phyloP scores from a whole-genome alignment of 2,888 invertebrate genomes.

The Agrilus biguttatus region DNA sequence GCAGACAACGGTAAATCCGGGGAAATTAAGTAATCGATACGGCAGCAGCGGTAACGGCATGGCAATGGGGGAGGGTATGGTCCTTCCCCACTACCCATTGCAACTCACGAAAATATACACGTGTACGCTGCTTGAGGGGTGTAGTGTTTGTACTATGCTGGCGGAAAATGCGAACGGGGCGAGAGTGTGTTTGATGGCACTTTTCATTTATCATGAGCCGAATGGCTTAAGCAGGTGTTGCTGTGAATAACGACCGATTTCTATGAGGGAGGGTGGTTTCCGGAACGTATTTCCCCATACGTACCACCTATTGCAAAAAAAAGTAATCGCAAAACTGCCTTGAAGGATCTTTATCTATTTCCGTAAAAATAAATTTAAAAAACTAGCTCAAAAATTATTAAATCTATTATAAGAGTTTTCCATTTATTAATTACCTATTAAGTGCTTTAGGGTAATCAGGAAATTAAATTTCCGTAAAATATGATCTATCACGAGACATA shows the following conservation, averaged over 20 bases:
- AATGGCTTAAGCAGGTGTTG: slow-evolving; percentile 10
- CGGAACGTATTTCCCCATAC: neutral
- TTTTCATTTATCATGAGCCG: slow-evolving; percentile 12
- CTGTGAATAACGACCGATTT: slow-evolving; percentile 13
- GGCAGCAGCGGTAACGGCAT: too few species aligned
- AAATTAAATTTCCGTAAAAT: too few species aligned
- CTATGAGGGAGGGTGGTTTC: slow-evolving; percentile 5
- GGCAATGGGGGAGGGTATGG: too few species aligned
- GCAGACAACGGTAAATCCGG: too few species aligned
- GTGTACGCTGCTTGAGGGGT: slow-evolving; percentile 3
- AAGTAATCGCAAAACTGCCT: slow-evolving; percentile 1
- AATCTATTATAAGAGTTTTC: too few species aligned
- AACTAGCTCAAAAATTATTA: too few species aligned
- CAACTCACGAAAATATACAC: neutral
- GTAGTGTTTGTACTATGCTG: slow-evolving; percentile 6
- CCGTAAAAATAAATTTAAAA: neutral
- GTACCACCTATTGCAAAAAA: neutral
- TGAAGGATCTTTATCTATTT: neutral
- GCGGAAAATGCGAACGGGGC: slow-evolving; percentile 9
- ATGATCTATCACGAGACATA: too few species aligned
- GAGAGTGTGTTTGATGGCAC: slow-evolving; percentile 14
- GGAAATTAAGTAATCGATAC: too few species aligned
- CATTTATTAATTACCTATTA: too few species aligned
- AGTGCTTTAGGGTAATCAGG: too few species aligned
- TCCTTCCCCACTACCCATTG: slow-evolving; percentile 1